phyloP scores from a whole-genome alignment of 2,888 invertebrate genomes.

The Bhutanitis thaidina region DNA sequence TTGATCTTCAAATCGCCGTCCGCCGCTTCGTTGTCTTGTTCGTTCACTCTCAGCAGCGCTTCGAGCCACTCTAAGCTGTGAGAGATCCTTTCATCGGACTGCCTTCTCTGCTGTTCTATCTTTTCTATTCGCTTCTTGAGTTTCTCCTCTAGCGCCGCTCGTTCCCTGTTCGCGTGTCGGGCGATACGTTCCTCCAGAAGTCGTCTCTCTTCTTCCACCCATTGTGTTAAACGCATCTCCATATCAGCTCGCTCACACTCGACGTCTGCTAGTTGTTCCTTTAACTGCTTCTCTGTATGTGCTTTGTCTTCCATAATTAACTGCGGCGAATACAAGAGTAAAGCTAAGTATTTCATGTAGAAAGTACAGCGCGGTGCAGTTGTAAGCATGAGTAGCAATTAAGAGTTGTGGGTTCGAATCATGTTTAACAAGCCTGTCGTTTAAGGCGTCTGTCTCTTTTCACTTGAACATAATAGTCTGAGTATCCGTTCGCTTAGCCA shows the following conservation, averaged over 20 bases:
- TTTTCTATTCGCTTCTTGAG: slow-evolving; percentile 39
- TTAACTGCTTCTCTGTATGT: slow-evolving; percentile 32
- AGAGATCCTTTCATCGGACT: slow-evolving; percentile 38
- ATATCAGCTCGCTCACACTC: slow-evolving; percentile 35
- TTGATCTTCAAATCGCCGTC: slow-evolving; percentile 43
- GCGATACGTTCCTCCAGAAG: slow-evolving; percentile 55
- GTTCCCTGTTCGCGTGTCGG: slow-evolving; percentile 36
- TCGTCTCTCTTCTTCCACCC: slow-evolving; percentile 42
- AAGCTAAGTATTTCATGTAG: too few species aligned
- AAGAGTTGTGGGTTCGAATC: too few species aligned
- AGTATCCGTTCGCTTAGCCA: too few species aligned
- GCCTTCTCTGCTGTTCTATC: slow-evolving; percentile 37
- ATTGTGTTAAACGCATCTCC: slow-evolving; percentile 34
- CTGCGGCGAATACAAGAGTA: slow-evolving; percentile 20
- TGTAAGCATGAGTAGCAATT: too few species aligned
- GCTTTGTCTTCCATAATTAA: slow-evolving; percentile 26
- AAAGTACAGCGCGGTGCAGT: too few species aligned
- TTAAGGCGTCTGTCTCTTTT: too few species aligned
- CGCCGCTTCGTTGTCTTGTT: slow-evolving; percentile 43
- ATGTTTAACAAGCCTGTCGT: too few species aligned
- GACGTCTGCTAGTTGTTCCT: slow-evolving; percentile 38
- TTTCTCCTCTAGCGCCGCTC: slow-evolving; percentile 38
- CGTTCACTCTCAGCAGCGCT: slow-evolving; percentile 32
- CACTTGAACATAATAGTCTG: too few species aligned
- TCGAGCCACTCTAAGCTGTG: slow-evolving; percentile 36